Conservation (phyloP, 2,113 vertebrate species). For the Cochlearius cochlearius region DNA sequence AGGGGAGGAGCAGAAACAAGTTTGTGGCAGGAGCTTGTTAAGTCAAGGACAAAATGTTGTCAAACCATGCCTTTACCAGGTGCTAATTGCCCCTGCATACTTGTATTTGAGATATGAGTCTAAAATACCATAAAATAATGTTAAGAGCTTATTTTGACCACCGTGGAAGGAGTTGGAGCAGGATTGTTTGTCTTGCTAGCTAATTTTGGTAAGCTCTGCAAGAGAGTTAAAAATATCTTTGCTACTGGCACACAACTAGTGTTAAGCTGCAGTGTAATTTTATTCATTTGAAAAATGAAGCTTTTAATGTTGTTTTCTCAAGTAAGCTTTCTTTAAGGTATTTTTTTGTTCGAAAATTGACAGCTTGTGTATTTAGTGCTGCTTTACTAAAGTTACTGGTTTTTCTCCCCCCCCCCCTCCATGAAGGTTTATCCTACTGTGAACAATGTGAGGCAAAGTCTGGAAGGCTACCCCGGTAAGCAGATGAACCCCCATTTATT, state of each 20-base stretch:
- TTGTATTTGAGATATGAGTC: neutral
- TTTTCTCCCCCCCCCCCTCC: neutral
- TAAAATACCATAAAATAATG: neutral
- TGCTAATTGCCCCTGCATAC: neutral
- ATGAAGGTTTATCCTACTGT: conserved; percentile 92
- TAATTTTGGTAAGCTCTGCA: neutral
- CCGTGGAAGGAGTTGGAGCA: neutral
- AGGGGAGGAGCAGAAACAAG: neutral
- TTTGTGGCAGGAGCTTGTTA: neutral
- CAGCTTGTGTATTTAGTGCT: neutral
- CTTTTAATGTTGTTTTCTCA: neutral
- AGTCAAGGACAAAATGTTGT: neutral
- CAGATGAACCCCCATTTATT: neutral
- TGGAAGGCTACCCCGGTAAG: conserved; percentile 96
- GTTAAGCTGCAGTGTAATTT: neutral
- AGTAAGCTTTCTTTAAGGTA: neutral
- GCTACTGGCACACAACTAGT: neutral
- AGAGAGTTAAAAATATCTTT: neutral
- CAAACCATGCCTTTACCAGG: neutral
- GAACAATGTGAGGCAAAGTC: conserved; percentile 91
- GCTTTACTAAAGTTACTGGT: neutral
- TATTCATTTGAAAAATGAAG: neutral
- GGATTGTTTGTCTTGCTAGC: neutral
- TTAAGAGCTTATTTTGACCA: neutral
- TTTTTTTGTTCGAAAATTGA: neutral